Base-by-base conservation (phyloP, 2,113 vertebrate genomes). In the Chamaetylas fuelleborni region DNA sequence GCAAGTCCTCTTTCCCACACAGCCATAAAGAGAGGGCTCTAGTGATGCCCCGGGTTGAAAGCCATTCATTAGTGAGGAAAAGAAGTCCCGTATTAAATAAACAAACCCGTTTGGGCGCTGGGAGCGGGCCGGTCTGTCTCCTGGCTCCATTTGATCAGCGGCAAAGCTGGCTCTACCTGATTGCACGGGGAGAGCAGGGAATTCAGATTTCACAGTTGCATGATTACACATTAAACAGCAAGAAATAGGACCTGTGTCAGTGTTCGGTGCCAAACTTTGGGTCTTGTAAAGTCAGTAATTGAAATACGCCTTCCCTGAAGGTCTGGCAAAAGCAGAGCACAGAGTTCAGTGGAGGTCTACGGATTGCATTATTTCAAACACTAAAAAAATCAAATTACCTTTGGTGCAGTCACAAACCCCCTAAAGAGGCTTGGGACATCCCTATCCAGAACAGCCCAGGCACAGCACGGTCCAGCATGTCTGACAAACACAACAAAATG, bases 111-210 rank as follows among this genome's bases (percentile, higher is more conserved):
- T 2, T n/a, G 88, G 93, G 88, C 42, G 43, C 4, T 71, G 81
- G 33, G 64, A 89, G 69, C 69, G 6, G 79, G 48, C 40, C 74
- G 5, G 66, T n/a, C 93, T 66, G 78, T 51, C 88, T 86, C 54
- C 70, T 20, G 81, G 62, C 67, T 90, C 73, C 82, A 36, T 43
- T 6, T 53, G 56, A 70, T 74, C 77, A 14, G 81, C 22, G 4
- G 74, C 65, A 72, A 48, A 95, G 90, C 93, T 81, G 8, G 71
- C 90, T 88, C 66, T 92, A 80, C 93, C 79, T 72, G 90, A 65
- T 7, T 4, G 78, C 57, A 31, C 5, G 25, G 70, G 36, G 72
- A 60, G 47, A 65, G 81, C 85, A 28, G 65, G 84, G 70, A 82
- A 74, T 74, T 76, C 47, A 13, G 38, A 65, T 83, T 56, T 76